These are phyloP conservation scores for Copidosoma aretas DNA, from an alignment of 2,888 invertebrate species.

Conservation along the genomic window DNA sequence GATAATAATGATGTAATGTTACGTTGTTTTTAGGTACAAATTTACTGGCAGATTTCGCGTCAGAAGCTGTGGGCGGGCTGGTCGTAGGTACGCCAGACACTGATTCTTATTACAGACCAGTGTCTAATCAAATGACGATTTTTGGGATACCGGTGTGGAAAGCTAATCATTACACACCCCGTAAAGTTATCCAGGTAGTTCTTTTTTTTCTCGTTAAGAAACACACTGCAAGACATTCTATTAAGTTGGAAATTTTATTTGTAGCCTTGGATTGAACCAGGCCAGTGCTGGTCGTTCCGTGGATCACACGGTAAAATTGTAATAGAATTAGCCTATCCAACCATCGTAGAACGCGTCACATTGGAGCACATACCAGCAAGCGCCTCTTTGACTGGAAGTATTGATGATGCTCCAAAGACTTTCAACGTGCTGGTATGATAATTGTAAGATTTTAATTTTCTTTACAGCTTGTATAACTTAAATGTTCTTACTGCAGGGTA, in stretches of 20 bases:
- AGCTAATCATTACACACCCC: conserved; percentile 50
- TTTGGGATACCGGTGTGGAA: conserved; percentile 54
- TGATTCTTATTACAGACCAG: conserved; percentile 45
- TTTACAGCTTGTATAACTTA: neutral
- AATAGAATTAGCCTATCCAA: conserved; percentile 53
- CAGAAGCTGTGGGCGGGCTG: conserved; percentile 53
- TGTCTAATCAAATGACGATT: conserved; percentile 42
- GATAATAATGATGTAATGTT: too few relatives aligned
- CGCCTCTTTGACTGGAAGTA: conserved; percentile 65
- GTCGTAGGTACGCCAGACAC: conserved; percentile 56
- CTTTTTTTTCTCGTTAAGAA: neutral
- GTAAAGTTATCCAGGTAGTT: conserved; percentile 53
- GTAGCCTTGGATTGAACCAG: conserved; percentile 60
- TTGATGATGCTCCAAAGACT: conserved; percentile 67
- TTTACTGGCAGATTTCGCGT: conserved; percentile 52
- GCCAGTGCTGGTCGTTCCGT: conserved; percentile 71
- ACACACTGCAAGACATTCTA: neutral
- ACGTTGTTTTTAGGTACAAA: conserved; percentile 3
- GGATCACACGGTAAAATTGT: conserved; percentile 62
- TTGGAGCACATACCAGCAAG: conserved; percentile 67
- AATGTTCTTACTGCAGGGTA: conserved; percentile 41
- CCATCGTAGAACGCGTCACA: conserved; percentile 65
- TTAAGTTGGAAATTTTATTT: neutral
- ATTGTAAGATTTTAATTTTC: neutral
- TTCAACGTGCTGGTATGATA: conserved; percentile 57